Evolutionary conservation across 2,113 vertebrate species (phyloP), one percentile per base, ranked within the genome.

Genomic region (Dunckerocampus dactyliophorus): DNA sequence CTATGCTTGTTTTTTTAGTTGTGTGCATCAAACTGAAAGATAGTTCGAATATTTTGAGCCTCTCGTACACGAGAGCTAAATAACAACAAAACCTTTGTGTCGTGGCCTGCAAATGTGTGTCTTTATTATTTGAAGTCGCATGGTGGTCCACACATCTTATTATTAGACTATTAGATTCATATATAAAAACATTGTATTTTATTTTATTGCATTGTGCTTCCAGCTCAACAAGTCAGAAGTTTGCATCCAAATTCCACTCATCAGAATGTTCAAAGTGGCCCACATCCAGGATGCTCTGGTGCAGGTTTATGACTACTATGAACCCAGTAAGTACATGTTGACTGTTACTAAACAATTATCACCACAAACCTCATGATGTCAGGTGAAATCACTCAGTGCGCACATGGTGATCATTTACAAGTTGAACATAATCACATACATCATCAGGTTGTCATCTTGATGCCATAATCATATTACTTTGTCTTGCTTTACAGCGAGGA

Each of bases 271-370:
- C 81, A 93, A 92, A 82, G 92, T 95, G 73, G 89, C 92, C 62
- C 91, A 75, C 31, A 83, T 89, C 9, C 91, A 92, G 69, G 92
- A 92, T 59, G 92, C 92, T 69, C 87, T 85, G 8, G 90, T 94
- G 70, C 81, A 80, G 24, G 55, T 94, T 62, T 74, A 93, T 65
- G 93, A 96, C 86, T 97, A 95, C 83, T 95, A 94, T 56, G 94
- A 95, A 79, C 93, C 93, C 14, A 86, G 95, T 97, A 92, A 93
- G 93, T 80, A 24, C 28, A 8, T 1, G 7, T 51, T 24, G 4
- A 51, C 19, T 21, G 9, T 49, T 21, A 24, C 49, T 24, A 51
- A 51, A 51, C 21, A 15, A 24, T 51, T 22, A 51, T 22, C 49
- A 51, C 22, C 20, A 51, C 49, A 39, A 19, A 39, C 31, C 28